Evolutionary conservation across 2,888 invertebrate genomes (phyloP).

Genomic region (Callyntrura sp.): DNA sequence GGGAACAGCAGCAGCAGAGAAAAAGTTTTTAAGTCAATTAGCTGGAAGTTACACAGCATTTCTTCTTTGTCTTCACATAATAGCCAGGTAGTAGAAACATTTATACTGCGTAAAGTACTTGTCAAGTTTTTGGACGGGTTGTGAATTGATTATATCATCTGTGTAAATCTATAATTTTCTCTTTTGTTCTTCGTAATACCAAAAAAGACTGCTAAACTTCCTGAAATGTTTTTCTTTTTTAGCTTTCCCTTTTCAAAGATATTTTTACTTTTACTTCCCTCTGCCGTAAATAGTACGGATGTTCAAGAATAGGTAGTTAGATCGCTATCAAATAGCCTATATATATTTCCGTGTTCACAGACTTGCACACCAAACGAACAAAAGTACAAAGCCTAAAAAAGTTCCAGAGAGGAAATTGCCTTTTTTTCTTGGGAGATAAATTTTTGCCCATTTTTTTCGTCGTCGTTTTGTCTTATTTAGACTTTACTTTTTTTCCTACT

Average conservation of each 20-base stretch:
- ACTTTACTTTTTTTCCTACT: neutral
- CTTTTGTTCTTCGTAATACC: neutral
- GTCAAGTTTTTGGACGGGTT: neutral
- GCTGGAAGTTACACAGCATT: conserved; percentile 4
- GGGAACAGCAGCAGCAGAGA: neutral
- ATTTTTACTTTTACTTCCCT: no score
- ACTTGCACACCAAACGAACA: neutral
- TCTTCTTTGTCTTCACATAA: neutral
- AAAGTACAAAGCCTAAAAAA: neutral
- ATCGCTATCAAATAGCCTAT: no score
- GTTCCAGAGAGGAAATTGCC: neutral
- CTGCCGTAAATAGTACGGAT: no score
- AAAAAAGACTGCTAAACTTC: no score
- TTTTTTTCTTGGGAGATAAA: neutral
- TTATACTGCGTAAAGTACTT: neutral
- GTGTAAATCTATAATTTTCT: neutral
- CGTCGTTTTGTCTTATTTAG: neutral
- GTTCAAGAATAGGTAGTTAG: no score
- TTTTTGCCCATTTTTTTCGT: neutral
- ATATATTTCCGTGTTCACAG: no score
- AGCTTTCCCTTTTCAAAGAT: no score
- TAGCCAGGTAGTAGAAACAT: neutral
- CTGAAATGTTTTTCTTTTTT: no score
- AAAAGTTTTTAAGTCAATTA: conserved; percentile 57
- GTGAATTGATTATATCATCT: neutral